A percentile compares a stretch with the other conserved stretches of the same genome.
These are phyloP conservation scores for Mellilla xanthometata DNA, from an alignment of 2,888 invertebrate genomes.

Conservation along the genomic window DNA sequence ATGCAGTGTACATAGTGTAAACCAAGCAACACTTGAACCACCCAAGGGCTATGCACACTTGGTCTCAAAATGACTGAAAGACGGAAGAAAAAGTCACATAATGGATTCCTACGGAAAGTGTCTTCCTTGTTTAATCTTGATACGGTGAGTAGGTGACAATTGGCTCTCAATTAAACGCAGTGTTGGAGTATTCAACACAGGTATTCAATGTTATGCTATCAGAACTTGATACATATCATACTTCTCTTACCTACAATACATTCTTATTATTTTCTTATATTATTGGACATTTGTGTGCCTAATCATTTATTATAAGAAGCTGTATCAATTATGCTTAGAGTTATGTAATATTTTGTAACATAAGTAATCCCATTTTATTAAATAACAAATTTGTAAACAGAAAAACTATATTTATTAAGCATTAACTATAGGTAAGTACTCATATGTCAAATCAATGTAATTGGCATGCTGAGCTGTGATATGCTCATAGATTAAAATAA, in stretches of 20 bases:
- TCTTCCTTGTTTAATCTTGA: slow-evolving; percentile 94
- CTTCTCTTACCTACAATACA: too few species aligned
- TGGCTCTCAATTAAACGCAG: slow-evolving; percentile 36
- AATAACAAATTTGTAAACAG: too few species aligned
- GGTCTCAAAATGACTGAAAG: slow-evolving; percentile 79
- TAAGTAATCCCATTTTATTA: too few species aligned
- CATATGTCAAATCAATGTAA: too few species aligned
- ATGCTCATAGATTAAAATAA: too few species aligned
- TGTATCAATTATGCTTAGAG: too few species aligned
- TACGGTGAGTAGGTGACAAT: slow-evolving; percentile 84
- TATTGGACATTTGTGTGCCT: slow-evolving; percentile 15
- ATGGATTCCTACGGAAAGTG: slow-evolving; percentile 93
- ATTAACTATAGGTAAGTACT: too few species aligned
- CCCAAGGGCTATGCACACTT: slow-evolving; percentile 72
- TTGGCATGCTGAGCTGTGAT: too few species aligned
- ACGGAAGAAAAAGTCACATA: slow-evolving; percentile 82
- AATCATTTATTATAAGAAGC: background rate
- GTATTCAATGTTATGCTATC: slow-evolving; percentile 1
- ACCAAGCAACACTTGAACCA: slow-evolving; percentile 58
- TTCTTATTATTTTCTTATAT: background rate
- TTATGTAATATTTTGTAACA: too few species aligned
- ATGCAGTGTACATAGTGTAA: slow-evolving; percentile 82
- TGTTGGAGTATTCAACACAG: slow-evolving; percentile 12
- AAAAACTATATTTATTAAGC: too few species aligned
- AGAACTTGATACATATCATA: slow-evolving; percentile 2